Evolutionary conservation across 2,113 vertebrate genomes (phyloP).

Genomic region (Asarcornis scutulata): DNA sequence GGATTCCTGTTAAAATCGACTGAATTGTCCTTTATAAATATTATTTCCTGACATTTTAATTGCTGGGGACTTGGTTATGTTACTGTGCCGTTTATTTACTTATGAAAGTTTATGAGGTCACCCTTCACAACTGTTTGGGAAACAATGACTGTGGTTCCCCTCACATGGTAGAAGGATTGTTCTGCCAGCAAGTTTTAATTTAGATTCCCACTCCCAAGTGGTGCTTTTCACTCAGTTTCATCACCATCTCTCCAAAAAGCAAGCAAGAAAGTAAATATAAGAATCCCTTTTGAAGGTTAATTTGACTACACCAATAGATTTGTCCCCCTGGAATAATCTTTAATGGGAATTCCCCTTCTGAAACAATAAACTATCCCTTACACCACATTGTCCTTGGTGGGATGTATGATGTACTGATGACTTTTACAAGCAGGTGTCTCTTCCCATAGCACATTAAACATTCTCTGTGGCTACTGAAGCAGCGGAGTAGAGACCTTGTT

Average conservation of each 20-base stretch:
- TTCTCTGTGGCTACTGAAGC: neutral
- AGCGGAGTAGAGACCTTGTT: neutral
- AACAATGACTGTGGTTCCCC: neutral
- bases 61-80: neutral
- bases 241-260: neutral
- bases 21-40: neutral
- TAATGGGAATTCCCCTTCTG: neutral
- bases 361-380: neutral
- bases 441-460: neutral
- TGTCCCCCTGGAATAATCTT: neutral
- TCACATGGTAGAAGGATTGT: too few species aligned
- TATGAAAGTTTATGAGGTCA: neutral
- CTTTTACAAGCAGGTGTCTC: neutral
- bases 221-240: neutral
- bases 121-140: neutral
- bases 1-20: neutral
- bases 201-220: neutral
- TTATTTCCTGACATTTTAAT: neutral
- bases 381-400: fast-evolving
- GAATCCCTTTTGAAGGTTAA: neutral
- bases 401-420: neutral
- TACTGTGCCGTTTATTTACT: neutral
- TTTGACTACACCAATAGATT: neutral
- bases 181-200: neutral
- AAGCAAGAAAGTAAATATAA: neutral